phyloP scores from a whole-genome alignment of 1,140 invertebrate genomes.

The Potamilus streckersoni region DNA sequence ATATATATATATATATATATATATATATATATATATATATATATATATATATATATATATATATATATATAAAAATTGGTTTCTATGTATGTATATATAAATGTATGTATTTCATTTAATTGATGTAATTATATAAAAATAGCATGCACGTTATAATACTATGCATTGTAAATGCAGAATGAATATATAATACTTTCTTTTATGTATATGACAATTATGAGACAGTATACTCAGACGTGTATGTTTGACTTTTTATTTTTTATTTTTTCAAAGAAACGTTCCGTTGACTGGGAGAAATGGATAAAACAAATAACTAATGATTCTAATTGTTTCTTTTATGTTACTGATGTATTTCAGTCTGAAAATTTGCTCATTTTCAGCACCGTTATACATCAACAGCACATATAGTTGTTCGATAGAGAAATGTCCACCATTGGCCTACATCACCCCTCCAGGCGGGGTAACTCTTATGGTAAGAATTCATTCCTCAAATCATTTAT shows the following conservation, averaged over 20 bases:
- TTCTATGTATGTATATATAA: too few relatives aligned
- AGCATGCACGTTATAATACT: too few relatives aligned
- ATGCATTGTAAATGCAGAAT: too few relatives aligned
- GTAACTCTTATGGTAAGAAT: slow-evolving; percentile 39
- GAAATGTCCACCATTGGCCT: slow-evolving; percentile 38
- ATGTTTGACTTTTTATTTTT: not conserved
- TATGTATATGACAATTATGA: not conserved
- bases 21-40: too few relatives aligned
- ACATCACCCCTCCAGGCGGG: slow-evolving; percentile 30
- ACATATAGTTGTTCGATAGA: slow-evolving; percentile 40
- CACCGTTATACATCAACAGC: slow-evolving; percentile 39
- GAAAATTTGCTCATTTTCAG: slow-evolving; percentile 20
- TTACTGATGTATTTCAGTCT: not conserved
- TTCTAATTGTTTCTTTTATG: not conserved
- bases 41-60: too few relatives aligned
- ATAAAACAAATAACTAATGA: not conserved
- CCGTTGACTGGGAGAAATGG: not conserved
- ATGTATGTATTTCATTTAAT: too few relatives aligned
- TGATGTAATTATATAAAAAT: too few relatives aligned
- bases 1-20: too few relatives aligned
- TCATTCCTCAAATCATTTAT: not conserved
- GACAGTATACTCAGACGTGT: not conserved
- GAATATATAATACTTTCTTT: not conserved
- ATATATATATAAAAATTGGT: too few relatives aligned
- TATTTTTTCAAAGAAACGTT: not conserved